Conservation (phyloP, 2,113 vertebrate genomes). For the Buteo buteo region DNA sequence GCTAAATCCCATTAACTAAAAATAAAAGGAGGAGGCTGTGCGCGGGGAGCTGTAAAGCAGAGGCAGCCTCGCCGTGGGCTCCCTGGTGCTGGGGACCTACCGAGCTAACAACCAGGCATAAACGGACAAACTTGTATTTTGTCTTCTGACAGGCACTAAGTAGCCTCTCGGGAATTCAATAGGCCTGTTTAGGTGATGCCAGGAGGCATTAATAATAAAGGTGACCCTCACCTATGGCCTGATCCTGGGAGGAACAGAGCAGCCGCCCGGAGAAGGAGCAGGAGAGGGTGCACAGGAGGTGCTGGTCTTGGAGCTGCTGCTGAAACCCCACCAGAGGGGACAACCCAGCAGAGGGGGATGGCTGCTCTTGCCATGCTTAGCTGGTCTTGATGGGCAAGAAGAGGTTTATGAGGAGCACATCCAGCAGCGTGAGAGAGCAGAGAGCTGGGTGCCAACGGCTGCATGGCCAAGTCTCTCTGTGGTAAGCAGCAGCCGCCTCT, state of each 20-base stretch:
- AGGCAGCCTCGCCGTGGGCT: neutral
- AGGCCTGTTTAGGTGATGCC: neutral
- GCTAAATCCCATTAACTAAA: constrained; percentile 37
- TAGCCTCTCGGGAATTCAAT: neutral
- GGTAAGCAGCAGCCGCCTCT: neutral
- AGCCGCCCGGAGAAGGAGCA: neutral
- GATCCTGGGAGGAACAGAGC: neutral
- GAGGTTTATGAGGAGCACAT: neutral
- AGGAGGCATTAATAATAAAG: neutral
- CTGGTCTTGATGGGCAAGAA: neutral
- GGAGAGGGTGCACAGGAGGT: neutral
- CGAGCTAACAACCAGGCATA: neutral
- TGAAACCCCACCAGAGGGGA: neutral
- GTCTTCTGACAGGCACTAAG: neutral
- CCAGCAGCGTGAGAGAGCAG: neutral
- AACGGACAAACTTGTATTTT: neutral
- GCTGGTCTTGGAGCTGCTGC: neutral
- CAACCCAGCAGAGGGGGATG: neutral
- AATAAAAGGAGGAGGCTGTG: neutral
- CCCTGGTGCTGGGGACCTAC: neutral
- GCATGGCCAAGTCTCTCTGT: neutral
- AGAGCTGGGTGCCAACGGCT: neutral
- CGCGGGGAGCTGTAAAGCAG: constrained; percentile 17
- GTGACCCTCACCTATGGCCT: neutral
- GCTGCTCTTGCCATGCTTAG: neutral